Conservation (phyloP, 2,888 invertebrate species). For the Apotomis betuletana region DNA sequence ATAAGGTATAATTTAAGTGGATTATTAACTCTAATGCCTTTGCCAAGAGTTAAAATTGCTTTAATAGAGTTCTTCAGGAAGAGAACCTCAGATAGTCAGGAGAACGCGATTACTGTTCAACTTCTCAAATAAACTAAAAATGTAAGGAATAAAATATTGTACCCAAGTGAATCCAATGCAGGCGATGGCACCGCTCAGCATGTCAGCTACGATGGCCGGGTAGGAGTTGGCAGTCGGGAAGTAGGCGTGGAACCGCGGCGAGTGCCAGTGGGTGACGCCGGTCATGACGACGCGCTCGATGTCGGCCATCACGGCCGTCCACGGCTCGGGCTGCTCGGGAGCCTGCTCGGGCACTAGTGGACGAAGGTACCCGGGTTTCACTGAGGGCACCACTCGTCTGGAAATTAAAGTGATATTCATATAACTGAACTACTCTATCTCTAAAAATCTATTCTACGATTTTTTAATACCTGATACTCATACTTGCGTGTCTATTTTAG, state of each 20-base stretch:
- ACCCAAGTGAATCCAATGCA: constrained; percentile 99
- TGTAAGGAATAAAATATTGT: constrained; percentile 56
- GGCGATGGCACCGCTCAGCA: constrained; percentile 96
- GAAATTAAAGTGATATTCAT: constrained; percentile 48
- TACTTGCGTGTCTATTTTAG: too few relatives aligned
- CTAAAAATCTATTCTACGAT: too few relatives aligned
- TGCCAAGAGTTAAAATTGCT: too few relatives aligned
- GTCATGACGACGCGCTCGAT: constrained; percentile 98
- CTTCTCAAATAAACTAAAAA: not conserved
- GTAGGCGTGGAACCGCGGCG: constrained; percentile 97
- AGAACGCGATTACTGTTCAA: too few relatives aligned
- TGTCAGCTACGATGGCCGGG: constrained; percentile 96
- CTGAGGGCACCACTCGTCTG: constrained; percentile 94
- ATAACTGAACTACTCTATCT: too few relatives aligned
- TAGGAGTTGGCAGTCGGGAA: constrained; percentile 97
- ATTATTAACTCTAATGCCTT: too few relatives aligned
- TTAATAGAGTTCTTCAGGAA: too few relatives aligned
- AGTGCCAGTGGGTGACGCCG: constrained; percentile 99
- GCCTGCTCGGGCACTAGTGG: constrained; percentile 93
- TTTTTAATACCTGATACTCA: too few relatives aligned
- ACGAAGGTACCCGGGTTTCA: constrained; percentile 96
- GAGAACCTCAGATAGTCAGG: too few relatives aligned
- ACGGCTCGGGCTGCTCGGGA: constrained; percentile 92
- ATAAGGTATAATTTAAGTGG: too few relatives aligned
- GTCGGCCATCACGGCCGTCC: constrained; percentile 96